These are phyloP conservation scores for Drosophila melanica DNA, from an alignment of 1,140 invertebrate species.

Conservation along the genomic window DNA sequence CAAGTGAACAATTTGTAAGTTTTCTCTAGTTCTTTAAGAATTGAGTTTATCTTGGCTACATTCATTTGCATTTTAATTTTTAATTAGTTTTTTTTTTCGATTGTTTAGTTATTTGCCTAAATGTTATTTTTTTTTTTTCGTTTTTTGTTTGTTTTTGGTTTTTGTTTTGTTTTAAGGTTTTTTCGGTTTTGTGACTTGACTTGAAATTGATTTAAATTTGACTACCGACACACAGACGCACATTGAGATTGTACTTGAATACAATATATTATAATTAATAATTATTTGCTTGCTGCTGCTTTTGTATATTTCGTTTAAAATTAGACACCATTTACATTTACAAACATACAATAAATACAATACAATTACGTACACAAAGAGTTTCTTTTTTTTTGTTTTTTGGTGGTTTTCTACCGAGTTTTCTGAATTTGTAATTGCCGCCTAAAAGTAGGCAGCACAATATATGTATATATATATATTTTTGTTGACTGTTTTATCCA, in stretches of 20 bases:
- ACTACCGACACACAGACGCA: slow-evolving; percentile 45
- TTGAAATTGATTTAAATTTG: slow-evolving; percentile 51
- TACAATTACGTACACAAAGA: slow-evolving; percentile 66
- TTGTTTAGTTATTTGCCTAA: background rate
- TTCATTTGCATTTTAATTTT: background rate
- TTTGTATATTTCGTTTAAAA: slow-evolving; percentile 43
- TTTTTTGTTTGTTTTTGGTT: slow-evolving; percentile 8
- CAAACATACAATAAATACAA: slow-evolving; percentile 54
- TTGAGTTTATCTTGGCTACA: slow-evolving; percentile 2
- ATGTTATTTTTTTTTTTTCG: slow-evolving; percentile 3
- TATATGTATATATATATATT: too few relatives aligned
- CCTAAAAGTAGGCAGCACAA: slow-evolving; percentile 56
- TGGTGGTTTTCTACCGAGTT: background rate
- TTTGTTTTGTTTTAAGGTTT: slow-evolving; percentile 9
- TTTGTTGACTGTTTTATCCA: slow-evolving; percentile 17
- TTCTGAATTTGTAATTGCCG: slow-evolving; percentile 16
- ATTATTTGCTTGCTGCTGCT: slow-evolving; percentile 21
- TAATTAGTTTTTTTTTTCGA: background rate
- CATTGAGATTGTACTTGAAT: slow-evolving; percentile 40
- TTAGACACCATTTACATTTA: slow-evolving; percentile 74
- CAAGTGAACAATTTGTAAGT: slow-evolving; percentile 19
- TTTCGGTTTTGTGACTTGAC: slow-evolving; percentile 11
- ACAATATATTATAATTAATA: slow-evolving; percentile 40
- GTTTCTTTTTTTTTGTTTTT: slow-evolving; percentile 14
- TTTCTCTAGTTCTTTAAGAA: background rate